These are phyloP conservation scores for Bombus impatiens DNA, from an alignment of 1,140 invertebrate species.

Conservation along the genomic window DNA sequence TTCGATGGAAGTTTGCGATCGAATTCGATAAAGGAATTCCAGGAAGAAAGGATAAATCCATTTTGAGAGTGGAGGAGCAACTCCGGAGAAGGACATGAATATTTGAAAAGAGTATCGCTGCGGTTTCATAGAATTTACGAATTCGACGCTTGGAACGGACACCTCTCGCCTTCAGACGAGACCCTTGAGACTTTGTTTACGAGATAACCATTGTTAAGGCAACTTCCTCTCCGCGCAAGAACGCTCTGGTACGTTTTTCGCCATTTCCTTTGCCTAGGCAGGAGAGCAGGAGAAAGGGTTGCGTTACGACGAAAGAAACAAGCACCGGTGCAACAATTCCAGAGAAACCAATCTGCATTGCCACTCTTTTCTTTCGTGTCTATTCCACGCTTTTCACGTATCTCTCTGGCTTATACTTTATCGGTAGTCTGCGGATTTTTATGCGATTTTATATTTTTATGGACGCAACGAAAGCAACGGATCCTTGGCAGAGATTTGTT, in stretches of 20 bases:
- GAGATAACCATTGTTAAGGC: conserved; percentile 48
- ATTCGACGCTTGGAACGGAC: conserved; percentile 1
- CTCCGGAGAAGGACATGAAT: neutral
- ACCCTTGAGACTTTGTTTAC: conserved; percentile 59
- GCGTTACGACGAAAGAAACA: conserved; percentile 6
- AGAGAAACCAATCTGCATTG: conserved; percentile 45
- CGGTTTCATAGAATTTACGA: conserved; percentile 8
- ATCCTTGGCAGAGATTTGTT: too few relatives aligned
- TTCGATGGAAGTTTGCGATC: conserved; percentile 23
- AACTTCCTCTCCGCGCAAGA: conserved; percentile 21
- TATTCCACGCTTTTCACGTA: conserved; percentile 29
- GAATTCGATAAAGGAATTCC: conserved; percentile 25
- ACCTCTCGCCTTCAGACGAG: conserved; percentile 34
- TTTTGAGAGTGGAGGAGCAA: neutral
- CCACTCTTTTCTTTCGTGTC: conserved; percentile 44
- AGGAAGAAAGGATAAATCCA: conserved; percentile 10
- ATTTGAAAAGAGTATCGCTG: neutral
- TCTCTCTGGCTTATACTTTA: neutral
- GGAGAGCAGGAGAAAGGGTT: too few relatives aligned
- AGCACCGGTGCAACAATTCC: neutral
- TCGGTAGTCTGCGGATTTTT: neutral
- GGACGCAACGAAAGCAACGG: too few relatives aligned
- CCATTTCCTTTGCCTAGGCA: conserved; percentile 29
- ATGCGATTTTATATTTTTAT: neutral
- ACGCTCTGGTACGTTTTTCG: conserved; percentile 30